Evolutionary conservation across 2,113 vertebrate genomes (phyloP), one percentile per base, ranked within the genome.

Genomic region (Axis porcinus): DNA sequence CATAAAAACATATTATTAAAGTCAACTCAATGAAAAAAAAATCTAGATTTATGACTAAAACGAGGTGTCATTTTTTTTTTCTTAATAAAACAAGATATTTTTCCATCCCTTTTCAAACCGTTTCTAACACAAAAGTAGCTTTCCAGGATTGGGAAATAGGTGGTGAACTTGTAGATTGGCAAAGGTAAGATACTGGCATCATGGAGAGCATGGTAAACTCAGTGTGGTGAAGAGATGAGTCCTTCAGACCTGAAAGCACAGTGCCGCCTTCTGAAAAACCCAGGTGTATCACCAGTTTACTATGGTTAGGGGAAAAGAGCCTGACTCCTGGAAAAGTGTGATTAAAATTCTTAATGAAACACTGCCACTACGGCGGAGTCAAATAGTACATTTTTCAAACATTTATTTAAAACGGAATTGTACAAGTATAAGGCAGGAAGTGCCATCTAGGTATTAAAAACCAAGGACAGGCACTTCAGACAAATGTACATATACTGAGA

Each of bases 1-100:
- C 64, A 84, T 81, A 88, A 98, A 98, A 97, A 96, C 78, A 76
- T 93, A 96, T 93, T 92, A 96, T 79, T 94, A 78, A 81, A 94
- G 78, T 91, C 82, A 96, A 94, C 57, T 62, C 55, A 91, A 93
- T 94, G 70, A 57, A 83, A 96, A 74, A 97, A 74, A 97, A 82
- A 67, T 91, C 36, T 81, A 91, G 30, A 82, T 94, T 90, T 92
- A 85, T 96, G 87, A 89, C 25, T 87, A 74, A 55, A 78, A 94
- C 17, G 25, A 30, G 84, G 52, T 74, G 33, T 55, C 9, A 62
- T 81, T 94, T 81, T 94, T 70, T 86, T 70, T 86, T 55, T 86
- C 50, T 54, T 67, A 10, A 74, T 89, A 85, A 96, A 93, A 92
- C 21, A 62, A 86, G 85, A 60, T 40, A 91, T 47, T 93, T 95